Percentiles rank a stretch among this genome's conserved stretches.
These are phyloP conservation scores for Plotosus lineatus DNA, from an alignment of 2,113 vertebrate species.

Conservation along the genomic window DNA sequence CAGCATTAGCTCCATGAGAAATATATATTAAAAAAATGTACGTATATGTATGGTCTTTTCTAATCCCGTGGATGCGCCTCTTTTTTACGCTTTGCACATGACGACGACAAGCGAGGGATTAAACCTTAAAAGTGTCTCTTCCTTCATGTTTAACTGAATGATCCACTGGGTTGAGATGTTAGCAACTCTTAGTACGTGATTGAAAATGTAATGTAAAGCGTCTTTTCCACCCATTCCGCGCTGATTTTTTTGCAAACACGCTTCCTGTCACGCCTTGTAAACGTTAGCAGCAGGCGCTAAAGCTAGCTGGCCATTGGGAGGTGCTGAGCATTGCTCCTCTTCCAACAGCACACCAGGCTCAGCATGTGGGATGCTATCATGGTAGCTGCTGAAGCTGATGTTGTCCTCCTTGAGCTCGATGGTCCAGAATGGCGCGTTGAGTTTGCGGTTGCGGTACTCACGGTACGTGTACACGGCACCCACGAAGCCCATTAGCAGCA, in stretches of 20 bases:
- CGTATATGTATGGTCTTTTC: background rate
- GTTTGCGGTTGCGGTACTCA: conserved; percentile 95
- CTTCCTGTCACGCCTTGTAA: conserved; percentile 79
- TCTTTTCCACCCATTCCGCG: background rate
- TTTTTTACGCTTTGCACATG: background rate
- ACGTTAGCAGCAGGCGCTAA: conserved; percentile 85
- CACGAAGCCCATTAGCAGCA: conserved; percentile 92
- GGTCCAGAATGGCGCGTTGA: conserved; percentile 99
- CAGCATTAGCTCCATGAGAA: background rate
- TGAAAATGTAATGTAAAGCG: conserved; percentile 1
- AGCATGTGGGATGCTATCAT: conserved; percentile 96
- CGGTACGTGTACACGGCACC: conserved; percentile 94
- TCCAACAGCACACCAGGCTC: conserved; percentile 92
- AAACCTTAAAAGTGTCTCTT: background rate
- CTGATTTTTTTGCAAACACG: background rate
- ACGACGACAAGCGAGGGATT: background rate
- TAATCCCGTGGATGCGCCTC: background rate
- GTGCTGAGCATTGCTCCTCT: conserved; percentile 87
- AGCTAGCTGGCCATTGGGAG: conserved; percentile 90
- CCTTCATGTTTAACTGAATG: background rate
- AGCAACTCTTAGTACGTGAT: background rate
- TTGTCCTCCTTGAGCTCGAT: conserved; percentile 99
- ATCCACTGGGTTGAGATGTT: conserved; percentile 4
- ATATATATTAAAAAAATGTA: background rate
- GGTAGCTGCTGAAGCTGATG: conserved; percentile 99